These are phyloP conservation scores for Edolisoma coerulescens DNA, from an alignment of 2,113 vertebrate species.

Conservation along the genomic window DNA sequence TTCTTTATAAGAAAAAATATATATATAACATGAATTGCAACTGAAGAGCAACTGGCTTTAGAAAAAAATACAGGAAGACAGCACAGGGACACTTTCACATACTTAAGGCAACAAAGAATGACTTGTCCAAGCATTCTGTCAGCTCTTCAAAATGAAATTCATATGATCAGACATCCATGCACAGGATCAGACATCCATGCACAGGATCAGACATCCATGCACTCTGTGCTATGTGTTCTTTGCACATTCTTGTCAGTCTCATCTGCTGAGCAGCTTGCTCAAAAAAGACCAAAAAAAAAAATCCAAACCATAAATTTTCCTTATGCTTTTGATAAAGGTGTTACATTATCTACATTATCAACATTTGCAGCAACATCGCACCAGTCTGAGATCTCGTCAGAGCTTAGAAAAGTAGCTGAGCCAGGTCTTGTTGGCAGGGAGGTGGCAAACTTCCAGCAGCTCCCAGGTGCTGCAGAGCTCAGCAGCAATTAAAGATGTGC, in stretches of 20 bases:
- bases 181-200: neutral
- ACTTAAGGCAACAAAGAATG: neutral
- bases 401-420: neutral
- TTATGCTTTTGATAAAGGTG: neutral
- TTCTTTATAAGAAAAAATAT: neutral
- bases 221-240: neutral
- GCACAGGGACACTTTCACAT: neutral
- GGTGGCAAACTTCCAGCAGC: neutral
- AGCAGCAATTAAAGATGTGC: neutral
- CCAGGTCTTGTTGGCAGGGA: neutral
- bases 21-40: neutral
- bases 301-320: neutral
- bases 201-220: neutral
- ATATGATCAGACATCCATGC: slow-evolving; percentile 6
- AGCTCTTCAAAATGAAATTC: slow-evolving; percentile 23
- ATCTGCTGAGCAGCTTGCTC: neutral
- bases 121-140: neutral
- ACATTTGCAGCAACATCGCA: neutral
- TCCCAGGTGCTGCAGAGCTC: neutral
- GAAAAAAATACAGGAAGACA: slow-evolving; percentile 2
- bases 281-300: neutral
- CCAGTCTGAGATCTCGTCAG: neutral
- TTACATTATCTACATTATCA: neutral
- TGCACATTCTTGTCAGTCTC: neutral
- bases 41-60: neutral